Conservation (phyloP, 2,888 invertebrate genomes). For the Rhaphigaster nebulosa region DNA sequence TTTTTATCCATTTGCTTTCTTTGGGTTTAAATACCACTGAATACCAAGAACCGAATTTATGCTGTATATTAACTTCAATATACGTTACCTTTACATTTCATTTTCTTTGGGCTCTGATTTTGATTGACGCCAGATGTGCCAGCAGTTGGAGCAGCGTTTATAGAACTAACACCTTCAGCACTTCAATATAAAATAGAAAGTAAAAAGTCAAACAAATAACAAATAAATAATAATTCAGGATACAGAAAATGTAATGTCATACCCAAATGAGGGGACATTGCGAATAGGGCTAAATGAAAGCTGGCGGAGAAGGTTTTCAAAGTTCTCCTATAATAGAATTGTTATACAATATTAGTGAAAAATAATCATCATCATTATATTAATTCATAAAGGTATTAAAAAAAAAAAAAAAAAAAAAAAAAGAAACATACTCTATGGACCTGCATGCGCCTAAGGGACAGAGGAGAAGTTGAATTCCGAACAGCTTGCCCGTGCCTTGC, state of each 20-base stretch:
- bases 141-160: slow-evolving; percentile 17
- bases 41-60: too few species aligned
- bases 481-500: background rate
- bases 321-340: slow-evolving; percentile 52
- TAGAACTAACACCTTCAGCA: slow-evolving; percentile 24
- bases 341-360: background rate
- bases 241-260: background rate
- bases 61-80: too few species aligned
- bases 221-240: background rate
- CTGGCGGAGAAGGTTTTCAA: slow-evolving; percentile 56
- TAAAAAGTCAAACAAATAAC: background rate
- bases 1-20: too few species aligned
- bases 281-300: slow-evolving; percentile 47
- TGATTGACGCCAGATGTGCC: slow-evolving; percentile 33
- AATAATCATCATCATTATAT: background rate
- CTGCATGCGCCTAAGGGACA: slow-evolving; percentile 51
- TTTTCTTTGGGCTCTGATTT: slow-evolving; percentile 47
- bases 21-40: too few species aligned
- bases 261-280: slow-evolving; percentile 37
- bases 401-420: background rate
- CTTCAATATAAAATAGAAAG: background rate
- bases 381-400: background rate
- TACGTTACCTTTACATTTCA: slow-evolving; percentile 24
- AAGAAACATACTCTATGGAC: slow-evolving; percentile 51
- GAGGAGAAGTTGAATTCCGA: slow-evolving; percentile 42